A percentile compares a stretch with the other conserved stretches of the same genome.
phyloP scores from a whole-genome alignment of 2,888 invertebrate species.

The Cyaniris semiargus region DNA sequence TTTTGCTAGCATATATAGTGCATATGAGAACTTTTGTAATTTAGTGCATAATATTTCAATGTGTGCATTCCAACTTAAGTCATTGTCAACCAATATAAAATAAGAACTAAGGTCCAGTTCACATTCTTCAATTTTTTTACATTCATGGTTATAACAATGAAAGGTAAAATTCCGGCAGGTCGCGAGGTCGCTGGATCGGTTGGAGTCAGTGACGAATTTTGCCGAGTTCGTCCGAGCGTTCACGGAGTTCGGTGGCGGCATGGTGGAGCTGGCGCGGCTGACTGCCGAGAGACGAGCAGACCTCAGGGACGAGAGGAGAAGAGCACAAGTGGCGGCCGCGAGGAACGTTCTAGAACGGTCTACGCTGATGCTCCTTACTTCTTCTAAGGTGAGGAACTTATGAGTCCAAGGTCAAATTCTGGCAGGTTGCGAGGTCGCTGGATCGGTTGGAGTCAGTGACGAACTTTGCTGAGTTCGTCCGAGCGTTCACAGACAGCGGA shows the following conservation, averaged over 20 bases:
- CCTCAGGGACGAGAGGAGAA: constrained; percentile 93
- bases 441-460: constrained; percentile 92
- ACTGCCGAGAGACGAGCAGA: constrained; percentile 92
- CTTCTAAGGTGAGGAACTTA: constrained; percentile 91
- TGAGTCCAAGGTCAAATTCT: no score
- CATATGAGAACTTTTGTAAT: no score
- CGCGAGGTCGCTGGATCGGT: constrained; percentile 88
- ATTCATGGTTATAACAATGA: no score
- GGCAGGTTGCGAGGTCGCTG: constrained; percentile 88
- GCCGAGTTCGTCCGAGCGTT: constrained; percentile 99
- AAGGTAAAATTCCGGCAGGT: constrained; percentile 72
- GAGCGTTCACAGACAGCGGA: constrained; percentile 98
- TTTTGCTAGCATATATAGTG: no score
- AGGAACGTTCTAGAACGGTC: constrained; percentile 96
- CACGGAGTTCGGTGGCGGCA: constrained; percentile 98
- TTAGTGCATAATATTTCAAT: no score
- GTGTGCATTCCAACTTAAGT: no score
- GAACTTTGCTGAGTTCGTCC: constrained; percentile 98
- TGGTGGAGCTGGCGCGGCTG: constrained; percentile 98
- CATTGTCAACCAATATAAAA: no score
- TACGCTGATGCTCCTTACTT: constrained; percentile 97
- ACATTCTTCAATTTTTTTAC: no score
- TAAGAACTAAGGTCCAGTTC: no score
- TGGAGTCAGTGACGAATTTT: constrained; percentile 94
- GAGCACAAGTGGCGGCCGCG: constrained; percentile 98